Base-by-base conservation (phyloP, 2,113 vertebrate species). In the Sula dactylatra region DNA sequence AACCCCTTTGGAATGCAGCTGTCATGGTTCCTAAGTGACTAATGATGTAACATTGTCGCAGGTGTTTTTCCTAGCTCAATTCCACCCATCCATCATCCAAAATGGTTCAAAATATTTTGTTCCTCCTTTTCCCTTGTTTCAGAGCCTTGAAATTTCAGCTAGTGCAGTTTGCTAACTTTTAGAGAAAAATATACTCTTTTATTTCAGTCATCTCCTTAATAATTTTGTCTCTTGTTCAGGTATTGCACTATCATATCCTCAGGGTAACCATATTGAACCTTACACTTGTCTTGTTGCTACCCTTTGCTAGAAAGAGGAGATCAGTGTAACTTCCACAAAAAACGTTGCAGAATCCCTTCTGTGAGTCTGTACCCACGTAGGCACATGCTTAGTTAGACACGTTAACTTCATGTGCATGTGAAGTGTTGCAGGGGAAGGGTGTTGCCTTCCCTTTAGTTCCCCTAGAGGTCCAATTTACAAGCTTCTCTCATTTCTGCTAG, bases 11-110 rank as follows among this genome's bases (percentile, higher is more conserved):
- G 96, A 96, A 96, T 86, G 85, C 94, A 58, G 72, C 4, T 31
- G 90, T 96, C 86, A 74, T 77, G 72, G 91, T 86, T 94, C 87
- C 82, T 58, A n/a, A 85, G 82, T 95, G 94, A 94, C 61, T 97
- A 95, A 96, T 65, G 61, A 22, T 86, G 95, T 77, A 78, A 91
- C 31, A 6, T 47, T 58, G 79, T 91, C 3, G 1, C 56, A 89
- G 89, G 87, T 94, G 91, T 93, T 97, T 91, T 93, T 78, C 61
- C 38, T n/a, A 85, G n/a, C 88, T 70, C 83, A n/a, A 3, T 72
- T 93, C 92, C 74, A 79, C 92, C 90, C 90, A 52, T 93, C 54
- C 13, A 4, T 91, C 77, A 70, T 58, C 67, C 69, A 73, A 50
- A 80, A 79, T 38, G 25, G 27, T 69, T 90, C 70, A 40, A 72